Base-by-base conservation (phyloP, 1,140 invertebrate genomes). In the Drosophila pseudoobscura region DNA sequence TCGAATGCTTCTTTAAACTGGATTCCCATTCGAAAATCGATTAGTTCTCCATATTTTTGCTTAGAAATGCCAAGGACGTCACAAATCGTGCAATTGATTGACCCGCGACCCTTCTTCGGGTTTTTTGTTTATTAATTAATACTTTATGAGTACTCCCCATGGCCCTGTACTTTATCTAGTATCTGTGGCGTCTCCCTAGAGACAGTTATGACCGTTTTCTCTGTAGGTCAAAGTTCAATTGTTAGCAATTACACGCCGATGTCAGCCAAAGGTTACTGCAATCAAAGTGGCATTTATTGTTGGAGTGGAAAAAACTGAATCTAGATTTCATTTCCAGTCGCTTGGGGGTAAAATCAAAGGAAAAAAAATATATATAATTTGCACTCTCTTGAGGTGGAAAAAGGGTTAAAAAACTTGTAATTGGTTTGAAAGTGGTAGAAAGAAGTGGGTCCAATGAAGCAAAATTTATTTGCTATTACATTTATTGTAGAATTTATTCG, bases 11-110 rank as follows among this genome's bases (percentile, higher is more conserved):
- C 61, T 68, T 65, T 43, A 68, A 56, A 41, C 11, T 39, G 13
- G n/a, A 17, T 20, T 24, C 3, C 9, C 6, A 15, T 46, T 51
- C 53, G 41, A 71, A 59, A 71, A 71, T 71, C 68, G 24, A 71
- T 71, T 31, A 24, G 43, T 59, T 41, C 51, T 63, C 63, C 65
- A 68, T 51, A 56, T 68, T 68, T 57, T 53, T 59, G 58, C 70
- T 59, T 70, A 70, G 41, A 54, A 70, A 47, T 53, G 59, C 13
- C 49, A 56, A 44, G 46, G 62, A 56, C 3, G 43, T 46, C 44
- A 44, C 39, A 58, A 22, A 31, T 45, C 46, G 15, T 41, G 53
- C 53, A 70, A 52, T 71, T 71, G 65, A 70, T 50, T 39, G 53
- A 70, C 54, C 11, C 35, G 35, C 24, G 39, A 71, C 45, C 47